phyloP scores from a whole-genome alignment of 1,140 invertebrate genomes.

The Druon quercuslanigerum region DNA sequence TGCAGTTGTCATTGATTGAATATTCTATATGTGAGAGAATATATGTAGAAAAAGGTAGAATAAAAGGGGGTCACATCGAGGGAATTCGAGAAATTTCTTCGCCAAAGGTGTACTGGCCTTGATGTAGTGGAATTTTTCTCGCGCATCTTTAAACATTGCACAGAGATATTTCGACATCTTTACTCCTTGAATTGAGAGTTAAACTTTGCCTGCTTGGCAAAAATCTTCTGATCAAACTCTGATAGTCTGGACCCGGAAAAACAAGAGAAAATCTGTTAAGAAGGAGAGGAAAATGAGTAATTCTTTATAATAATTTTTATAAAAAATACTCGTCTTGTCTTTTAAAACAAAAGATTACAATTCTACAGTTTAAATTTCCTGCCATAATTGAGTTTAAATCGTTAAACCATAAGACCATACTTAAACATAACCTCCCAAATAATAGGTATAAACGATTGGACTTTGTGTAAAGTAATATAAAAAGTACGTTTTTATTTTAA shows the following conservation, averaged over 20 bases:
- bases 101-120: constrained; percentile 32
- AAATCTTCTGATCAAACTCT: neutral
- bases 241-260: constrained; percentile 16
- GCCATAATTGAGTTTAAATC: too few relatives aligned
- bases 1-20: constrained; percentile 14
- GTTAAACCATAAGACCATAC: too few relatives aligned
- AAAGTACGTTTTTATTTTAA: too few relatives aligned
- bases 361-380: too few relatives aligned
- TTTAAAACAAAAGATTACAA: too few relatives aligned
- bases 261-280: neutral
- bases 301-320: neutral
- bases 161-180: constrained; percentile 26
- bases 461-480: too few relatives aligned
- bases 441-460: too few relatives aligned
- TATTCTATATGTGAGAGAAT: neutral
- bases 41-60: constrained; percentile 8
- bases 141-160: constrained; percentile 14
- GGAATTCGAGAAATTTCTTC: constrained; percentile 1
- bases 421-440: too few relatives aligned
- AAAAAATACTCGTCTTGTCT: neutral
- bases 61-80: constrained; percentile 27
- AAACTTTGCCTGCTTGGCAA: neutral
- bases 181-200: neutral
- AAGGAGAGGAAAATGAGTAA: neutral
- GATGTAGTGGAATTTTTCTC: constrained; percentile 34